Base-by-base conservation (phyloP, 2,113 vertebrate genomes). In the Promerops cafer region DNA sequence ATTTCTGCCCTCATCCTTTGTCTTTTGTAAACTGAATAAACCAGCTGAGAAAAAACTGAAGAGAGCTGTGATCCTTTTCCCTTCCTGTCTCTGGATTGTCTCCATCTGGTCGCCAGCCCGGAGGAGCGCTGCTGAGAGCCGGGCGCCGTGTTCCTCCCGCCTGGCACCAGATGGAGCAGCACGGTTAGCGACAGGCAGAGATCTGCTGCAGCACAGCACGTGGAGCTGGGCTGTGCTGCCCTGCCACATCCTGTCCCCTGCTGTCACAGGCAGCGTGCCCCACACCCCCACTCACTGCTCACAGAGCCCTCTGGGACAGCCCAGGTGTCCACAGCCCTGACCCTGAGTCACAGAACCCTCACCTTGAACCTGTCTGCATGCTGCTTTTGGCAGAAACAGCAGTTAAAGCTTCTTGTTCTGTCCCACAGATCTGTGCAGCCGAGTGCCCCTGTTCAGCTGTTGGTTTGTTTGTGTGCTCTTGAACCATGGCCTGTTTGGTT, bases 301-400 rank as follows among this genome's bases (percentile, higher is more conserved):
- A 2, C 6, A 0, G 8, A 60, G 66, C 57, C 52, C 21, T 27
- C 6, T 57, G 6, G 5, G 11, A 4, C 26, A 3, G 26, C 39
- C 56, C 61, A 7, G 31, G 0, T 2, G 9, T 10, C 60, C 33
- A 37, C 49, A 66, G 20, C 26, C 35, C 31, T 2, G 4, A 14
- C 37, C 56, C 49, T 39, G 0, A 28, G 22, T 31, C n/a, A 7
- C 0, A 0, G 24, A 6, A 1, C 1, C 1, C 7, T 52, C 53
- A 60, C 80, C 75, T 72, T 17, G 31, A 28, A 22, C 15, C 27
- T 65, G 24, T 53, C 53, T 13, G 24, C 22, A 14, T 31, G 30
- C 16, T 50, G 16, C 8, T 44, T 60, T 49, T 83, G 83, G 50
- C 93, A 83, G 53, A 28, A 90, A 10, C 22, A 24, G 2, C 1